phyloP scores from a whole-genome alignment of 2,888 invertebrate genomes.

The Alviniconcha strummeri region DNA sequence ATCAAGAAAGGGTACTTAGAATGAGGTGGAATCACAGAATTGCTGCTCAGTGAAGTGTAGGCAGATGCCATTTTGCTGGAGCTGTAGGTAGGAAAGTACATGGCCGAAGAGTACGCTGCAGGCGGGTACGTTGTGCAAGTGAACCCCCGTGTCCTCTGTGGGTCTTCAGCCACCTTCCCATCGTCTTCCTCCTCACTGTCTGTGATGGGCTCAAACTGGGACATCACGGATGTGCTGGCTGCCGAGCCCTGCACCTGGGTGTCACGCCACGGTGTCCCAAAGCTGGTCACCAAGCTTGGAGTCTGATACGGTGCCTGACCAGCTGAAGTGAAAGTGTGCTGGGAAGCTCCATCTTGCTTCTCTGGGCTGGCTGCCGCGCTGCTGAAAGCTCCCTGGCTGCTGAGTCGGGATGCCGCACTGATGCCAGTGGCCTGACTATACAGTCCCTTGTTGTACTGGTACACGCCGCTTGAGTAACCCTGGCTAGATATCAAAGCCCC shows the following conservation, averaged over 20 bases:
- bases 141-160: conserved; percentile 21
- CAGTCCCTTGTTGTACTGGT: neutral
- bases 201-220: conserved; percentile 33
- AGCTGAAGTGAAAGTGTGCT: too few species aligned
- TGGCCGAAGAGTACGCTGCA: neutral
- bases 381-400: too few species aligned
- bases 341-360: too few species aligned
- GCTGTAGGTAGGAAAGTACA: neutral
- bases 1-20: too few species aligned
- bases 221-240: conserved; percentile 5
- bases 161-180: neutral
- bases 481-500: neutral
- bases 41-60: neutral
- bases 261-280: conserved; percentile 27
- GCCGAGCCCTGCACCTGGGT: neutral
- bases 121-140: conserved; percentile 8
- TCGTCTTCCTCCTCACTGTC: conserved; percentile 34
- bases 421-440: conserved; percentile 11
- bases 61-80: neutral
- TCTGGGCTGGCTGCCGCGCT: too few species aligned
- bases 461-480: neutral
- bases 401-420: neutral
- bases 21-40: too few species aligned
- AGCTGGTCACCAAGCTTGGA: conserved; percentile 12
- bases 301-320: neutral